Conservation (phyloP, 2,797 vertebrate species). For the Varecia variegata region DNA sequence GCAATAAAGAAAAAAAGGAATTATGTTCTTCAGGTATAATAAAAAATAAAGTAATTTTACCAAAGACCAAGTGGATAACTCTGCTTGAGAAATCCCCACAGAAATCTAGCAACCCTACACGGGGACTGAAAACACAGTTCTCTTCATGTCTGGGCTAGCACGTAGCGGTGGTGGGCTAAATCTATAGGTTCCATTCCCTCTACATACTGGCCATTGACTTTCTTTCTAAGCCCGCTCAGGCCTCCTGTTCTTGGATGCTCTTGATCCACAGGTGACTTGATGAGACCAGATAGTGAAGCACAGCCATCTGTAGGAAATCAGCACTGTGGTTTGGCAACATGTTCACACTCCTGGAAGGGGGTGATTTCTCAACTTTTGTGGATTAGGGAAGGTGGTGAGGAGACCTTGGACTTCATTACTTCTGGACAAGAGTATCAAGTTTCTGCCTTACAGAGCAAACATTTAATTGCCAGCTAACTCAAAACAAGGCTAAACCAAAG, state of each 20-base stretch:
- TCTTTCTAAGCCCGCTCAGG: background rate
- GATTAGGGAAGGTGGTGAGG: background rate
- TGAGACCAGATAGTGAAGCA: background rate
- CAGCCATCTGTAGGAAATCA: background rate
- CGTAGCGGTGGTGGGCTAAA: background rate
- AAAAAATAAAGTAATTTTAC: background rate
- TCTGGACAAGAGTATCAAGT: constrained; percentile 16
- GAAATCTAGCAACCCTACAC: background rate
- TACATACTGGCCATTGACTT: background rate
- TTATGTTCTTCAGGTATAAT: background rate
- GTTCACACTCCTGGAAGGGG: background rate
- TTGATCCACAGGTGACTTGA: background rate
- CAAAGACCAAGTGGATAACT: background rate
- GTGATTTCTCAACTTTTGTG: background rate
- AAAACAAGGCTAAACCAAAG: background rate
- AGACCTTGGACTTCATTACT: background rate
- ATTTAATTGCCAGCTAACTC: background rate
- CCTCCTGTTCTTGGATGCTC: background rate
- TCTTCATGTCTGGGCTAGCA: background rate
- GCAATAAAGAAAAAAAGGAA: background rate
- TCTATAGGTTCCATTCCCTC: background rate
- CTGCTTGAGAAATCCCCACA: background rate
- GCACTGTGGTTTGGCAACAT: background rate
- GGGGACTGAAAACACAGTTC: background rate
- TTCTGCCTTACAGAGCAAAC: background rate